Percentiles rank a stretch among this genome's conserved stretches.
These are phyloP conservation scores for Nasua narica DNA, from an alignment of 2,797 vertebrate genomes.

Conservation along the genomic window DNA sequence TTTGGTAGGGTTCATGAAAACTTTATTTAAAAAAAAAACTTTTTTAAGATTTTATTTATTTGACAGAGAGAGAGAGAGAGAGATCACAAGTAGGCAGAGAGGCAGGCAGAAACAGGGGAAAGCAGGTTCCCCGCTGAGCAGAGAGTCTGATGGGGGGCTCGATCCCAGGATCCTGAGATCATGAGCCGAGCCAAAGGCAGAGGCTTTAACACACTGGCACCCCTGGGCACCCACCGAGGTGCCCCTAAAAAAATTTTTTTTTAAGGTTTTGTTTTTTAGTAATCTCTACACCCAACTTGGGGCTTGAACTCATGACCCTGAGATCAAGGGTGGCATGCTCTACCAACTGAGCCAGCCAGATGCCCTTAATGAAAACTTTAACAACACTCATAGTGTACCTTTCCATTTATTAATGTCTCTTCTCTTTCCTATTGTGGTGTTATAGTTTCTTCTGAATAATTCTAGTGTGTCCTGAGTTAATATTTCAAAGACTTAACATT, in stretches of 20 bases:
- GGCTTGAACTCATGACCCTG: not conserved
- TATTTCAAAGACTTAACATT: slow-evolving; percentile 1
- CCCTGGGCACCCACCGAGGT: too few species aligned
- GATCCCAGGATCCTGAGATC: too few species aligned
- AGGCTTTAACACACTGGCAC: too few species aligned
- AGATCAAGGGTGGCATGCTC: not conserved
- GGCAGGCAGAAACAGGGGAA: too few species aligned
- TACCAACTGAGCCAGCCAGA: not conserved
- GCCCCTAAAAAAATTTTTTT: not conserved
- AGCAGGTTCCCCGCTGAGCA: too few species aligned
- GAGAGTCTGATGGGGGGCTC: too few species aligned
- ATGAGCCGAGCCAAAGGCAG: too few species aligned
- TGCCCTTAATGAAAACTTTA: not conserved
- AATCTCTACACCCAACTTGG: not conserved
- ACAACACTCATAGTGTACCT: not conserved
- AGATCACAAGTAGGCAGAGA: too few species aligned
- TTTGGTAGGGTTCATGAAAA: slow-evolving; percentile 18
- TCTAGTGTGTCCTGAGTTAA: not conserved
- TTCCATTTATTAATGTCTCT: slow-evolving; percentile 11
- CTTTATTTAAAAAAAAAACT: not conserved
- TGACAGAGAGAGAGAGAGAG: too few species aligned
- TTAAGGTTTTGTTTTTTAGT: not conserved
- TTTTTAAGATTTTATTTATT: not conserved
- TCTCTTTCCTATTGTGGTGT: not conserved
- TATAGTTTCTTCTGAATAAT: slow-evolving; percentile 33